Conservation (phyloP, 2,888 invertebrate species). For the Tuberolachnus salignus region DNA sequence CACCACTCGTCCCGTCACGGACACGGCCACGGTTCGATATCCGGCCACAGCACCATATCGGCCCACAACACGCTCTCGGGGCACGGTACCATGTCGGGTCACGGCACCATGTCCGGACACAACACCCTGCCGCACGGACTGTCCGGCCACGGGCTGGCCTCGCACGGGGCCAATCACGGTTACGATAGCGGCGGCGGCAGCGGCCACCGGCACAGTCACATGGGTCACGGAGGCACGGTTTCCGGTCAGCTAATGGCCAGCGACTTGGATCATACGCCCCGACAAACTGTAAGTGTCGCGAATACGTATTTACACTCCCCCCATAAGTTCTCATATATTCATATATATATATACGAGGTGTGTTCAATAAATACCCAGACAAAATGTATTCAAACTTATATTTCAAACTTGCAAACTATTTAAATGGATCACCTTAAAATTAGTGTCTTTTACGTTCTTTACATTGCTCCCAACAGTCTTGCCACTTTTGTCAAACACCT, state of each 20-base stretch:
- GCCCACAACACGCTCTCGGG: slow-evolving; percentile 26
- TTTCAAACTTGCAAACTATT: too few relatives aligned
- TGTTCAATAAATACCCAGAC: too few relatives aligned
- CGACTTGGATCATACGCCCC: slow-evolving; percentile 65
- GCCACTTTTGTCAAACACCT: too few relatives aligned
- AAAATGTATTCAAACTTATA: too few relatives aligned
- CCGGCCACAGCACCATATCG: slow-evolving; percentile 41
- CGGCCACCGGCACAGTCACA: slow-evolving; percentile 64
- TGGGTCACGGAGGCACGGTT: slow-evolving; percentile 63
- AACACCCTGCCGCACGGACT: slow-evolving; percentile 37
- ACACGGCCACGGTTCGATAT: slow-evolving; percentile 46
- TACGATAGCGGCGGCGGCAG: slow-evolving; percentile 62
- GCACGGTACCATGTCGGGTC: slow-evolving; percentile 27
- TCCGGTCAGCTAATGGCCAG: slow-evolving; percentile 61
- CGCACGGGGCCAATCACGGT: slow-evolving; percentile 62
- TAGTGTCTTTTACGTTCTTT: too few relatives aligned
- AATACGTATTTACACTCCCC: not conserved
- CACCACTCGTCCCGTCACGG: slow-evolving; percentile 40
- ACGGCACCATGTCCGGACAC: slow-evolving; percentile 14
- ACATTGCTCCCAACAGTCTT: too few relatives aligned
- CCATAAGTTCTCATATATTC: too few relatives aligned
- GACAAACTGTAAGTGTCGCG: slow-evolving; percentile 64
- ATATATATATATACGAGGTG: too few relatives aligned
- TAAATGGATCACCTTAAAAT: too few relatives aligned
- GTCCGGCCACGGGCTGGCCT: slow-evolving; percentile 42